These are phyloP conservation scores for Chymomyza costata DNA, from an alignment of 1,140 invertebrate species.

Conservation along the genomic window DNA sequence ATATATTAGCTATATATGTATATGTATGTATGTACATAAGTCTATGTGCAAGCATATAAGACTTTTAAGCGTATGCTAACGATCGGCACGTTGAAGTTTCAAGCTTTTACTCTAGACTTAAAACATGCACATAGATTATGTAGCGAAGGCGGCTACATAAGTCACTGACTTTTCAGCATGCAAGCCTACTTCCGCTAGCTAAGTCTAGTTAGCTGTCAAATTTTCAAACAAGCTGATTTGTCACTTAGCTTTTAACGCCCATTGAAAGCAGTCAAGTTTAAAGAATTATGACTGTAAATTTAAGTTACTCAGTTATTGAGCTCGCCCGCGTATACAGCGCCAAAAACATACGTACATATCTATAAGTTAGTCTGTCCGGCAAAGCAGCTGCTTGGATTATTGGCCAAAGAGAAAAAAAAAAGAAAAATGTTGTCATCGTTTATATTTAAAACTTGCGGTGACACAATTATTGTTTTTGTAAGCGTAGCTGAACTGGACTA, in stretches of 20 bases:
- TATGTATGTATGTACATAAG: background rate
- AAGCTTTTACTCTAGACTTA: too few relatives aligned
- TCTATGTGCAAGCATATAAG: conserved; percentile 22
- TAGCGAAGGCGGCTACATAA: too few relatives aligned
- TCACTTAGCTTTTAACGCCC: too few relatives aligned
- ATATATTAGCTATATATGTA: conserved; percentile 26
- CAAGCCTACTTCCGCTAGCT: background rate
- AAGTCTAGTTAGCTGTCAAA: background rate
- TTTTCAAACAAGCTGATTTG: conserved; percentile 18
- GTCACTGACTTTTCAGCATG: too few relatives aligned
- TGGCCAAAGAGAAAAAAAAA: conserved; percentile 15
- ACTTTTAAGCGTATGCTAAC: conserved; percentile 68
- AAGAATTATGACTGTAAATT: too few relatives aligned
- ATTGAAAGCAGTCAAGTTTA: too few relatives aligned
- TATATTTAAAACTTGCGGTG: conserved; percentile 70
- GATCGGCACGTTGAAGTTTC: conserved; percentile 56
- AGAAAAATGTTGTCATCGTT: conserved; percentile 58
- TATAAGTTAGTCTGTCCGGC: too few relatives aligned
- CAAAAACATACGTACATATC: too few relatives aligned
- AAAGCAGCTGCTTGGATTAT: conserved; percentile 41
- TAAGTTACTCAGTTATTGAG: too few relatives aligned
- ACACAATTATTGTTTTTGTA: conserved; percentile 71
- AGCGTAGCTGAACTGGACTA: too few relatives aligned
- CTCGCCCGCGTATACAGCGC: too few relatives aligned
- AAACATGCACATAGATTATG: too few relatives aligned